A percentile compares a stretch with the other conserved stretches of the same genome.
phyloP scores from a whole-genome alignment of 2,888 invertebrate species.

The Dyspetes luteomarginatus region DNA sequence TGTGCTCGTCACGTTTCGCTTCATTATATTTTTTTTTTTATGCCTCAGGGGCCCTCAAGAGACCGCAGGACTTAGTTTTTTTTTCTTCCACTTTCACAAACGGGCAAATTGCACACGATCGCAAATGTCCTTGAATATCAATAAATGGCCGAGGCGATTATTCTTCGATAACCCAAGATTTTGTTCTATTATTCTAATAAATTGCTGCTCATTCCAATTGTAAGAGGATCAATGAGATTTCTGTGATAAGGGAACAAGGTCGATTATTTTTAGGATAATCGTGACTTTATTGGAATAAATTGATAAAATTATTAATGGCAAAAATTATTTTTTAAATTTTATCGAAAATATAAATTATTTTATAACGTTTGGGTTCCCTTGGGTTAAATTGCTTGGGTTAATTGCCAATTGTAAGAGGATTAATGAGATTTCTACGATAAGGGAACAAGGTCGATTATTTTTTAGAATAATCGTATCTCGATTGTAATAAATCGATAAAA shows the following conservation, averaged over 20 bases:
- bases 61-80: background rate
- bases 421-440: constrained; percentile 5
- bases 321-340: no score
- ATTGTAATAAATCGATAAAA: background rate
- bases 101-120: background rate
- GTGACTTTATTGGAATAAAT: background rate
- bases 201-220: background rate
- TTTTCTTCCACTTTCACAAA: constrained; percentile 40
- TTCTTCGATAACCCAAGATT: background rate
- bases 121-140: constrained; percentile 20
- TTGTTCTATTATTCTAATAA: background rate
- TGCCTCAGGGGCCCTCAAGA: constrained; percentile 2
- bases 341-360: no score
- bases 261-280: background rate
- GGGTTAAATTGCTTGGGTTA: no score
- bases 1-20: constrained; percentile 39
- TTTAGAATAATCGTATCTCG: background rate
- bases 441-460: background rate
- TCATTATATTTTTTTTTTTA: constrained; percentile 11
- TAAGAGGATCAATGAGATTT: constrained; percentile 17
- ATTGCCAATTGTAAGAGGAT: no score
- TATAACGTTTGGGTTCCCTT: no score
- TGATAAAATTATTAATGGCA: no score
- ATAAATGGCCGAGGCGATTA: constrained; percentile 2
- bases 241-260: background rate